Percentiles rank a stretch among this genome's conserved stretches.
phyloP scores from a whole-genome alignment of 2,888 invertebrate species.

The Sisyra terminalis region DNA sequence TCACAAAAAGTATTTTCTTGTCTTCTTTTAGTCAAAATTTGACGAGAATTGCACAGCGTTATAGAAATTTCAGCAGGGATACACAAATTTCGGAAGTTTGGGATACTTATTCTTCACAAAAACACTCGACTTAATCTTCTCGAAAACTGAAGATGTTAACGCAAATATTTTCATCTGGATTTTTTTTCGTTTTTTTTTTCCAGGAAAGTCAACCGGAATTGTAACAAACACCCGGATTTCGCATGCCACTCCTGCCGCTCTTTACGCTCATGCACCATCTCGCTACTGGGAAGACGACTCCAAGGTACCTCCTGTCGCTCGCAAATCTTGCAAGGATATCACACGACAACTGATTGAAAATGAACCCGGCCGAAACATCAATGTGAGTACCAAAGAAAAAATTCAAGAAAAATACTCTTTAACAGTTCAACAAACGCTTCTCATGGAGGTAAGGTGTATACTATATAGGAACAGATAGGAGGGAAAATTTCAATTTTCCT shows the following conservation, averaged over 20 bases:
- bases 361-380: slow-evolving; percentile 56
- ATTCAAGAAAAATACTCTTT: not conserved
- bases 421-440: not conserved
- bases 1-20: too few relatives aligned
- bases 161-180: too few relatives aligned
- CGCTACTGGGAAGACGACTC: slow-evolving; percentile 69
- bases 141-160: too few relatives aligned
- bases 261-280: slow-evolving; percentile 58
- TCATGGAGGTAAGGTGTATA: too few relatives aligned
- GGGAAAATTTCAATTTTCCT: too few relatives aligned
- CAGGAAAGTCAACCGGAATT: slow-evolving; percentile 65
- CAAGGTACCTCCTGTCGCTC: slow-evolving; percentile 50
- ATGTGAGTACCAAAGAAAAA: slow-evolving; percentile 30
- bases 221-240: slow-evolving; percentile 67
- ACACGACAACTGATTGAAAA: slow-evolving; percentile 63
- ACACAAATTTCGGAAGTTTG: too few relatives aligned
- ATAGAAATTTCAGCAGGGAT: too few relatives aligned
- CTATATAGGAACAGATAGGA: too few relatives aligned
- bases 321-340: slow-evolving; percentile 61
- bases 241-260: slow-evolving; percentile 62
- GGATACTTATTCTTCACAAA: too few relatives aligned
- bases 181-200: not conserved
- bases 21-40: too few relatives aligned
- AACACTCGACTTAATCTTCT: too few relatives aligned
- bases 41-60: too few relatives aligned